Percentiles rank a stretch among this genome's conserved stretches.
Evolutionary conservation across 2,888 invertebrate species (phyloP).

Genomic region (Ormyrus labotus): DNA sequence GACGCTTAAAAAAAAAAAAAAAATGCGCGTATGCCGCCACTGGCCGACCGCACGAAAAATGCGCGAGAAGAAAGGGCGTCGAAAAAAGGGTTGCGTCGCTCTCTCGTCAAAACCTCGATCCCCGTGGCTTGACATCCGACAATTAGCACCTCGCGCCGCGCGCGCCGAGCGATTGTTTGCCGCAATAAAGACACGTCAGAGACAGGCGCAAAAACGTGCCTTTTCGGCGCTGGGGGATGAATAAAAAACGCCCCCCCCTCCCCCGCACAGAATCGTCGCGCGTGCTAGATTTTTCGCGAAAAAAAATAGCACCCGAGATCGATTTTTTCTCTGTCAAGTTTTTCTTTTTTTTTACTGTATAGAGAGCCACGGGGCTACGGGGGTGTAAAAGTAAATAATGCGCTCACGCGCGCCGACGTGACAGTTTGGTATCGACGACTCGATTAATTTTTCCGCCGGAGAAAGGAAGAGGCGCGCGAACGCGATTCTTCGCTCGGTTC

Average conservation of each 20-base stretch:
- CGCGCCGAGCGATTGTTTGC: slow-evolving; percentile 37
- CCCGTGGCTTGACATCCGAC: slow-evolving; percentile 43
- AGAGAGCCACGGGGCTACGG: background rate
- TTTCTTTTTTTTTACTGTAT: background rate
- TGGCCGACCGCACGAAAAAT: background rate
- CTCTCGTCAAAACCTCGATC: slow-evolving; percentile 18
- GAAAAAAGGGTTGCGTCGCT: background rate
- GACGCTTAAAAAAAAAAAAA: slow-evolving; percentile 11
- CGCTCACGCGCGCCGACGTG: background rate
- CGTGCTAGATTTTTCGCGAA: slow-evolving; percentile 10
- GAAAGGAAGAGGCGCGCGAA: background rate
- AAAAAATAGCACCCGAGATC: slow-evolving; percentile 12
- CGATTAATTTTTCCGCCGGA: background rate
- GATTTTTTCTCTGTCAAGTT: background rate
- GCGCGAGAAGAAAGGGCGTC: slow-evolving; percentile 19
- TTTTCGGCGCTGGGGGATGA: slow-evolving; percentile 24
- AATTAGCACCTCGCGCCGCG: slow-evolving; percentile 40
- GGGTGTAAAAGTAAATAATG: slow-evolving; percentile 1
- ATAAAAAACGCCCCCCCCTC: background rate
- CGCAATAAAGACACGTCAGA: slow-evolving; percentile 52
- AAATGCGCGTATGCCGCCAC: background rate
- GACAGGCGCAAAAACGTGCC: slow-evolving; percentile 39
- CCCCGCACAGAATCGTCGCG: background rate
- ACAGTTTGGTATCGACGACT: no score
- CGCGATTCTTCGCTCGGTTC: background rate